phyloP scores from a whole-genome alignment of 2,888 invertebrate species.

The Sericinus montela region DNA sequence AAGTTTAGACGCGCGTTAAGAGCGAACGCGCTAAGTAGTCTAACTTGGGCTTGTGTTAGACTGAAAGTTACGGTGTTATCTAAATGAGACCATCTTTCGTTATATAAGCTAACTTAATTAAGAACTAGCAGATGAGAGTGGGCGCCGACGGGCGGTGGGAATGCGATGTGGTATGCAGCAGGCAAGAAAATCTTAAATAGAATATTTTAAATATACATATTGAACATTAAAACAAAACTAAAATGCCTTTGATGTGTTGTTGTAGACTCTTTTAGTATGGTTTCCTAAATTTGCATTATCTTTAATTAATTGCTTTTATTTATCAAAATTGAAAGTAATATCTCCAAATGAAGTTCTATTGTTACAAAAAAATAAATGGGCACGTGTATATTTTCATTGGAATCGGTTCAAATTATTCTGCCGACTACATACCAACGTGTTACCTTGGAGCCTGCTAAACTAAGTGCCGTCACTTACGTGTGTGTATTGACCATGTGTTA shows the following conservation, averaged over 20 bases:
- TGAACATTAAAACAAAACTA: too few species aligned
- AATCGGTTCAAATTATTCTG: background rate
- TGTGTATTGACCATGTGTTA: conserved; percentile 41
- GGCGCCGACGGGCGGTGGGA: conserved; percentile 62
- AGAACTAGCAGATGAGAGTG: conserved; percentile 79
- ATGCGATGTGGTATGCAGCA: conserved; percentile 44
- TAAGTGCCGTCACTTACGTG: conserved; percentile 62
- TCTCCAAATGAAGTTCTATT: too few species aligned
- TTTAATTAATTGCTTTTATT: too few species aligned
- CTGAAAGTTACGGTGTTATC: conserved; percentile 77
- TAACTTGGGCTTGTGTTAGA: conserved; percentile 61
- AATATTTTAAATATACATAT: too few species aligned
- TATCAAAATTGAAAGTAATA: too few species aligned
- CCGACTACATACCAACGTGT: conserved; percentile 45
- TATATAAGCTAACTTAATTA: conserved; percentile 81
- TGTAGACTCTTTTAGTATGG: too few species aligned
- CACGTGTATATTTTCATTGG: too few species aligned
- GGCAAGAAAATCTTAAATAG: conserved; percentile 8
- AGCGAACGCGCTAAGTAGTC: conserved; percentile 59
- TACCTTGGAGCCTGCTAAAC: conserved; percentile 56
- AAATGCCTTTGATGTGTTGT: too few species aligned
- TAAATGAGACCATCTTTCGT: conserved; percentile 78
- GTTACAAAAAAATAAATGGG: too few species aligned
- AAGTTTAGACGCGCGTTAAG: conserved; percentile 50
- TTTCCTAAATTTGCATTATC: too few species aligned